Conservation (phyloP, 2,113 vertebrate species). For the Morone saxatilis region DNA sequence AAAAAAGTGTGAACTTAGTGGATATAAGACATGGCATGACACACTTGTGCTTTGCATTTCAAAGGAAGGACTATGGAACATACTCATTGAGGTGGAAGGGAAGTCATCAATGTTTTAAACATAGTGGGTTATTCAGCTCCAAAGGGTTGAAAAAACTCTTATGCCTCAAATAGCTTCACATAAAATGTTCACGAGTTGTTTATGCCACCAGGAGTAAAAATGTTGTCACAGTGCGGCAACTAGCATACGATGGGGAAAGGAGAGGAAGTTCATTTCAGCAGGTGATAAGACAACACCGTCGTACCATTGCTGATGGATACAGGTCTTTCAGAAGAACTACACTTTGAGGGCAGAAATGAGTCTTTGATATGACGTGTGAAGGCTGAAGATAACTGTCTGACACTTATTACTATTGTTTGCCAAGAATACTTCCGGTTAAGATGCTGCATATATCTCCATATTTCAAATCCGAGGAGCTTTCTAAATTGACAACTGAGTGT, state of each 20-base stretch:
- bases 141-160: constrained; percentile 64
- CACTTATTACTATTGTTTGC: not conserved
- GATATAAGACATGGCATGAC: not conserved
- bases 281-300: constrained; percentile 52
- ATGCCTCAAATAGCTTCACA: constrained; percentile 74
- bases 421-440: not conserved
- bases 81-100: constrained; percentile 66
- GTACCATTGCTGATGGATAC: constrained; percentile 3
- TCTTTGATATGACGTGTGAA: constrained; percentile 7
- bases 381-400: constrained; percentile 8
- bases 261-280: constrained; percentile 33
- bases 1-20: not conserved
- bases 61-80: constrained; percentile 4
- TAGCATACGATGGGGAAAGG: constrained; percentile 35
- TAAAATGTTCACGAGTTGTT: constrained; percentile 78
- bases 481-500: not conserved
- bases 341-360: not conserved
- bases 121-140: constrained; percentile 44
- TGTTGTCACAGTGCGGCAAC: constrained; percentile 51
- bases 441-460: not conserved
- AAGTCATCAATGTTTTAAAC: constrained; percentile 80
- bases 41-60: constrained; percentile 5
- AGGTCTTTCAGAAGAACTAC: constrained; percentile 13
- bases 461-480: not conserved
- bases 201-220: constrained; percentile 65